Evolutionary conservation across 2,888 invertebrate genomes (phyloP).

Genomic region (Apamea epomidion): DNA sequence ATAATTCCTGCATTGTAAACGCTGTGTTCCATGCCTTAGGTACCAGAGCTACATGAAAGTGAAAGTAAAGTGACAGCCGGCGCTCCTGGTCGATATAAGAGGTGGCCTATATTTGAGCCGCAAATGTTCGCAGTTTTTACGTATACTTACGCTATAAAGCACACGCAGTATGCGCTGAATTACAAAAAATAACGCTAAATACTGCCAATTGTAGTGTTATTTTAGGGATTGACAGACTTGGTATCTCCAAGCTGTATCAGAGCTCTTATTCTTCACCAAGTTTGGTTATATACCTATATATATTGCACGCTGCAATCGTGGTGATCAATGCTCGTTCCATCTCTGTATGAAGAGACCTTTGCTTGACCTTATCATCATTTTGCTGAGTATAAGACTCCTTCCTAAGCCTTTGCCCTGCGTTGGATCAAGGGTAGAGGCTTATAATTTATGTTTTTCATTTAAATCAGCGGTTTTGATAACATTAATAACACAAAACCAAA

Average conservation of each 20-base stretch:
- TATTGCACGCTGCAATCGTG: neutral
- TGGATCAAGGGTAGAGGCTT: neutral
- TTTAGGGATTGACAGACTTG: neutral
- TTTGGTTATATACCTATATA: neutral
- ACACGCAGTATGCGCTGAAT: neutral
- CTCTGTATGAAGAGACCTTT: neutral
- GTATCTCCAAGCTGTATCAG: neutral
- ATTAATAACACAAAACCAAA: slow-evolving; percentile 5
- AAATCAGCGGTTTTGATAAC: neutral
- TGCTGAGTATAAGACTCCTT: neutral
- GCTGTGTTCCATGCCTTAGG: slow-evolving; percentile 44
- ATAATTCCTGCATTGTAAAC: slow-evolving; percentile 11
- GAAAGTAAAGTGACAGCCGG: slow-evolving; percentile 65
- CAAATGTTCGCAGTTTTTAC: slow-evolving; percentile 31
- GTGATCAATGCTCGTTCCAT: neutral
- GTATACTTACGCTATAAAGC: neutral
- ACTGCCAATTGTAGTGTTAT: neutral
- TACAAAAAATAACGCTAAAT: neutral
- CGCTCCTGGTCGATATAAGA: slow-evolving; percentile 62
- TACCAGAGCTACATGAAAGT: slow-evolving; percentile 63
- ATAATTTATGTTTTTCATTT: neutral
- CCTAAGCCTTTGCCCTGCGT: too few relatives aligned
- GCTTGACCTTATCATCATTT: neutral
- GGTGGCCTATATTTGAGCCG: slow-evolving; percentile 59
- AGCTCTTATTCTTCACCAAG: neutral